phyloP scores from a whole-genome alignment of 2,888 invertebrate genomes.

The Lasioglossum calceatum region DNA sequence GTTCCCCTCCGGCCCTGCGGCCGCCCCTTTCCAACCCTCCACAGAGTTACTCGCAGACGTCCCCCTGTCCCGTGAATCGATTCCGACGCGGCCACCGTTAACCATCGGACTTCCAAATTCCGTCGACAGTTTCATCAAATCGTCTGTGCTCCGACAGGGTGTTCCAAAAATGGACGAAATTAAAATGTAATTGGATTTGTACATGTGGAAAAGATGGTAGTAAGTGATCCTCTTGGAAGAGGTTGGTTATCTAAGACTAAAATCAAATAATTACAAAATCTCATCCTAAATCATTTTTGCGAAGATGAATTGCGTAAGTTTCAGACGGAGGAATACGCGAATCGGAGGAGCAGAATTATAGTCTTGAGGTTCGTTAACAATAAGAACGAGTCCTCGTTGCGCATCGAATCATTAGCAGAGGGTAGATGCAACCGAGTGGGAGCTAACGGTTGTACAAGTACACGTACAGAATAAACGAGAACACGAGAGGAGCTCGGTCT shows the following conservation, averaged over 20 bases:
- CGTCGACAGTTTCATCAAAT: neutral
- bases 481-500: conserved; percentile 6
- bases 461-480: neutral
- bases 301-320: neutral
- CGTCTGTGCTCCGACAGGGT: neutral
- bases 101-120: conserved; percentile 1
- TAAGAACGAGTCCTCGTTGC: conserved; percentile 6
- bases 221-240: too few relatives aligned
- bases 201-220: too few relatives aligned
- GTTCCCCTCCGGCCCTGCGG: neutral
- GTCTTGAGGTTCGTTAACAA: neutral
- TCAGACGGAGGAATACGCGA: neutral
- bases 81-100: neutral
- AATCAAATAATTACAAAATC: too few relatives aligned
- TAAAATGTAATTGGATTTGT: too few relatives aligned
- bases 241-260: too few relatives aligned
- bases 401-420: neutral
- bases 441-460: neutral
- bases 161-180: too few relatives aligned
- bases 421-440: neutral
- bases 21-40: neutral
- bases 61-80: neutral
- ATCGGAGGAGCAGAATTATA: neutral
- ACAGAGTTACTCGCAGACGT: neutral
- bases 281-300: neutral